These are phyloP conservation scores for Polydrusus pterygomalis DNA, from an alignment of 2,888 invertebrate species.

Conservation along the genomic window DNA sequence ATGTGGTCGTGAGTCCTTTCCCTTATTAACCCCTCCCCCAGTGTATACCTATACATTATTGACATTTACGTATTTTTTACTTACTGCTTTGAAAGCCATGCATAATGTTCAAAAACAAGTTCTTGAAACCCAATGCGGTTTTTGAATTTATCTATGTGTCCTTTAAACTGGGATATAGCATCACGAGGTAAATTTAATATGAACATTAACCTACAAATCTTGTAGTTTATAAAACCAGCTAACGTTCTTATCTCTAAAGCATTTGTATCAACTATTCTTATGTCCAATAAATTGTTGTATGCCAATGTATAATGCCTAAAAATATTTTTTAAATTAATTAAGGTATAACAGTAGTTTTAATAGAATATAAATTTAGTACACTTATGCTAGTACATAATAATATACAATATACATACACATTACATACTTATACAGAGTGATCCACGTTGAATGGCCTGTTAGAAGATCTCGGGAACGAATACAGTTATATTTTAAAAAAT, in stretches of 20 bases:
- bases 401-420: no score
- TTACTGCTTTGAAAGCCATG: constrained; percentile 96
- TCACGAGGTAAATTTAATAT: constrained; percentile 92
- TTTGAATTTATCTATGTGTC: constrained; percentile 93
- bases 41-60: no score
- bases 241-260: constrained; percentile 94
- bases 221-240: constrained; percentile 97
- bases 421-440: no score
- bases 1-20: no score
- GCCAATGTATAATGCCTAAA: constrained; percentile 88
- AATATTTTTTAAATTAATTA: no score
- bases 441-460: no score
- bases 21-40: no score
- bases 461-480: no score
- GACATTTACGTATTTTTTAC: constrained; percentile 65
- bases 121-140: constrained; percentile 87
- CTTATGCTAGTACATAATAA: no score
- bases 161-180: constrained; percentile 94
- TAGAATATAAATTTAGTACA: no score
- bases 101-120: constrained; percentile 94
- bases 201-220: constrained; percentile 94
- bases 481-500: no score
- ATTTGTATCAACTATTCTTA: constrained; percentile 92
- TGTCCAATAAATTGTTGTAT: constrained; percentile 92
- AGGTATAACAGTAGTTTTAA: no score